These are phyloP conservation scores for Lasius platythorax DNA, from an alignment of 2,888 invertebrate genomes.

Conservation along the genomic window DNA sequence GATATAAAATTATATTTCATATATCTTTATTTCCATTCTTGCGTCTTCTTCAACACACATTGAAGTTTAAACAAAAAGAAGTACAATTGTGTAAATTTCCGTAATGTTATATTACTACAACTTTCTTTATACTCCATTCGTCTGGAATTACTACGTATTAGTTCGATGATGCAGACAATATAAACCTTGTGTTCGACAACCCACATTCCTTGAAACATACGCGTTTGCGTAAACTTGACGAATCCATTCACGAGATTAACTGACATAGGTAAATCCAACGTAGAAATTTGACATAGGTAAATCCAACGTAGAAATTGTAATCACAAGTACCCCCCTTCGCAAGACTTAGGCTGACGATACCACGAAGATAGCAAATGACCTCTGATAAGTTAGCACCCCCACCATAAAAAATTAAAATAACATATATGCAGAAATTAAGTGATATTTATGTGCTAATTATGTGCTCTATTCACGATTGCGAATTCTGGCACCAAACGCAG, in stretches of 20 bases:
- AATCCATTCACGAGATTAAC: conserved; percentile 74
- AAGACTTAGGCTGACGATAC: conserved; percentile 75
- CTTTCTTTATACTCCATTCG: neutral
- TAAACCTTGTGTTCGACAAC: neutral
- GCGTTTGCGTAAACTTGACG: conserved; percentile 60
- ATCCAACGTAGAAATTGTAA: conserved; percentile 72
- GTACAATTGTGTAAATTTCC: too few species aligned
- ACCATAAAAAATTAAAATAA: too few species aligned
- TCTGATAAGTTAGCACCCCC: too few species aligned
- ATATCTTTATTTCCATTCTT: too few species aligned
- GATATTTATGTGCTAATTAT: too few species aligned
- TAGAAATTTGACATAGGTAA: conserved; percentile 71
- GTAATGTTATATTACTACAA: neutral
- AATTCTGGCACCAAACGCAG: too few species aligned
- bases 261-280: conserved; percentile 71
- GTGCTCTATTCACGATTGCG: too few species aligned
- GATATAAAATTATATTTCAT: too few species aligned
- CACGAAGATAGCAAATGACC: conserved; percentile 73
- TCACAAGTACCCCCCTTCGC: conserved; percentile 64
- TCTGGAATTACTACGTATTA: neutral
- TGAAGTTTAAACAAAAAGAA: too few species aligned
- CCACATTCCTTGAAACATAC: conserved; percentile 29
- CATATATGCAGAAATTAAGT: too few species aligned
- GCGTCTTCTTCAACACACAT: too few species aligned
- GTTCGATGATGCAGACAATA: neutral